phyloP scores from a whole-genome alignment of 2,888 invertebrate genomes.

The Steromphala cineraria region DNA sequence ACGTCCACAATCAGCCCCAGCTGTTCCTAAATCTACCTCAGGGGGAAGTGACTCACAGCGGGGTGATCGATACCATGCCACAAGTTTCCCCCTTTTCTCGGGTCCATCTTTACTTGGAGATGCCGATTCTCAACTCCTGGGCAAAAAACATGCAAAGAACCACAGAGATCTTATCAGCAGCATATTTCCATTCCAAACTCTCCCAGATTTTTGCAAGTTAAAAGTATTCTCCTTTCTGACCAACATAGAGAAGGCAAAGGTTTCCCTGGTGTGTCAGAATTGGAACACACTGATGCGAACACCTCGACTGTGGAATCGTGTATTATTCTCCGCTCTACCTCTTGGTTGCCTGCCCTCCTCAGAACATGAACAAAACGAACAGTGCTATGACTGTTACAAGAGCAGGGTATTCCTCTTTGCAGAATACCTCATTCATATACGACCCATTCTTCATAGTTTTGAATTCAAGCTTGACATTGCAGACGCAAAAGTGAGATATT shows the following conservation, averaged over 20 bases:
- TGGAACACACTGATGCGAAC: constrained; percentile 64
- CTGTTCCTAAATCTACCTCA: constrained; percentile 5
- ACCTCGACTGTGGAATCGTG: constrained; percentile 65
- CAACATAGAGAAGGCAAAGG: constrained; percentile 64
- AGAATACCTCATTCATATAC: constrained; percentile 55
- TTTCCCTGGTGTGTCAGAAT: constrained; percentile 61
- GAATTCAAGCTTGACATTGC: constrained; percentile 74
- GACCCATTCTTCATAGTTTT: constrained; percentile 59
- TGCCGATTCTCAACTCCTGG: neutral
- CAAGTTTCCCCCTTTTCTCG: constrained; percentile 54
- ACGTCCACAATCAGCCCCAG: constrained; percentile 3
- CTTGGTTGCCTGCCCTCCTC: constrained; percentile 56
- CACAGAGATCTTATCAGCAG: neutral
- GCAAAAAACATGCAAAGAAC: neutral
- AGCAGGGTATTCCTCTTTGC: constrained; percentile 64
- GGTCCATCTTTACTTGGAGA: constrained; percentile 26
- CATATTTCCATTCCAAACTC: constrained; percentile 62
- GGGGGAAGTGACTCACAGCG: neutral
- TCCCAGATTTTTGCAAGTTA: constrained; percentile 69
- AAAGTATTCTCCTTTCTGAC: constrained; percentile 69
- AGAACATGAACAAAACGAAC: constrained; percentile 45
- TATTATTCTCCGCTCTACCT: constrained; percentile 69
- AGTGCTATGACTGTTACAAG: constrained; percentile 64
- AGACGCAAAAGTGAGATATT: constrained; percentile 66
- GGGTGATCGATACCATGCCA: constrained; percentile 38